These are phyloP conservation scores for Eucriotettix oculatus DNA, from an alignment of 2,888 invertebrate species.

Conservation along the genomic window DNA sequence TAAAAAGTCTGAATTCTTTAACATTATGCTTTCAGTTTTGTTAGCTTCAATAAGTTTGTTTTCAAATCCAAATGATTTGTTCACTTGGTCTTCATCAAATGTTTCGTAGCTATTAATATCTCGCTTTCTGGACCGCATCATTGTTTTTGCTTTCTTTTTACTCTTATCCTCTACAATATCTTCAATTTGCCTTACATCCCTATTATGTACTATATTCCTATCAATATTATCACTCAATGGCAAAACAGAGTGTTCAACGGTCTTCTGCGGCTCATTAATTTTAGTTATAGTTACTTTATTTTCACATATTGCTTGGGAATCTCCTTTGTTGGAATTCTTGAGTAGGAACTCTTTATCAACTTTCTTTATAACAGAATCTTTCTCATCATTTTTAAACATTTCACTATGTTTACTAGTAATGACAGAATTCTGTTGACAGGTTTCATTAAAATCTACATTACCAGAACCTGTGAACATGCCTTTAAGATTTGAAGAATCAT, in stretches of 20 bases:
- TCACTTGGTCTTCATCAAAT: too few relatives aligned
- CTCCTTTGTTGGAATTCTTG: neutral
- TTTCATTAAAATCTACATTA: neutral
- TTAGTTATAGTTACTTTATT: too few relatives aligned
- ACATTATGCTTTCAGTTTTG: too few relatives aligned
- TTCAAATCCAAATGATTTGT: too few relatives aligned
- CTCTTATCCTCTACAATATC: conserved; percentile 6
- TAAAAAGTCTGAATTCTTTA: too few relatives aligned
- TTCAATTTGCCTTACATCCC: neutral
- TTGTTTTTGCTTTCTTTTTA: conserved; percentile 29
- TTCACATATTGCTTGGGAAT: too few relatives aligned
- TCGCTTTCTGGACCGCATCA: conserved; percentile 26
- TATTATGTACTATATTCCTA: too few relatives aligned
- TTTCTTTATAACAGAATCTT: conserved; percentile 8
- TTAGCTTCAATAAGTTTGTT: too few relatives aligned
- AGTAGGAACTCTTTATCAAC: neutral
- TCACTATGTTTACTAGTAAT: conserved; percentile 2
- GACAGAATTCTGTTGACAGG: conserved; percentile 3
- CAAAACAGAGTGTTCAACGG: too few relatives aligned
- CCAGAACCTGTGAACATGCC: neutral
- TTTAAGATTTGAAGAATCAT: neutral
- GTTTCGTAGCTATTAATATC: too few relatives aligned
- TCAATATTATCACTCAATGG: too few relatives aligned
- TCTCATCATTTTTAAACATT: conserved; percentile 3
- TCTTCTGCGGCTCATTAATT: neutral